Evolutionary conservation across 2,888 invertebrate genomes (phyloP).

Genomic region (Eucera pruinosa): DNA sequence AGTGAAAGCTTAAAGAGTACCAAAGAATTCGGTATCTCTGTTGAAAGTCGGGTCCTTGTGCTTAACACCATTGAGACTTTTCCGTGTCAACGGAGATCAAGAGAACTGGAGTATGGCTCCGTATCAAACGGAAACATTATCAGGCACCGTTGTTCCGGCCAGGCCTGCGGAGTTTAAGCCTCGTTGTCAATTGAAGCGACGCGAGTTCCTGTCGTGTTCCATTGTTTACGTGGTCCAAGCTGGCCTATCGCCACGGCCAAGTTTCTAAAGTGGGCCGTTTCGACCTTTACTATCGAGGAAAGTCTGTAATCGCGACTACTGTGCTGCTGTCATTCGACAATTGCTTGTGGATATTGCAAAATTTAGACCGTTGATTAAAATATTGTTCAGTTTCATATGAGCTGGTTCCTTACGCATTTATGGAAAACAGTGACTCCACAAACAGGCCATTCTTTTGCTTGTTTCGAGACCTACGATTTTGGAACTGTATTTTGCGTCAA

Average conservation of each 20-base stretch:
- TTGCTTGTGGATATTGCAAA: background rate
- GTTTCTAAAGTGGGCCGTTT: conserved; percentile 64
- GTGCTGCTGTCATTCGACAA: conserved; percentile 19
- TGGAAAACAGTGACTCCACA: too few relatives aligned
- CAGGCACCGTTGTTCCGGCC: conserved; percentile 49
- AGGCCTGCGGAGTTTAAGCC: conserved; percentile 61
- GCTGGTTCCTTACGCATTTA: too few relatives aligned
- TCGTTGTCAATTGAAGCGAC: conserved; percentile 64
- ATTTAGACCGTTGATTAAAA: background rate
- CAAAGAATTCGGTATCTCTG: background rate
- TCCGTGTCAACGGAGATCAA: conserved; percentile 40
- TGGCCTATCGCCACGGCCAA: conserved; percentile 61
- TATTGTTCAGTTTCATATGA: background rate
- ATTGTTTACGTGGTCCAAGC: conserved; percentile 58
- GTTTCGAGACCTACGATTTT: too few relatives aligned
- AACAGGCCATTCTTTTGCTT: too few relatives aligned
- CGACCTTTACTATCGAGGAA: conserved; percentile 26
- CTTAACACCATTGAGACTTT: conserved; percentile 26
- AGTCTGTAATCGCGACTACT: conserved; percentile 32
- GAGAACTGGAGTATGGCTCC: conserved; percentile 5
- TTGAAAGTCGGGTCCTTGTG: background rate
- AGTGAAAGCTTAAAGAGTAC: background rate
- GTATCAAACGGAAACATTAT: conserved; percentile 52
- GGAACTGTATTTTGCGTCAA: too few relatives aligned
- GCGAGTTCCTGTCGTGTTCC: conserved; percentile 42